Evolutionary conservation across 1,140 invertebrate genomes (phyloP).

Genomic region (Drosophila sp.): DNA sequence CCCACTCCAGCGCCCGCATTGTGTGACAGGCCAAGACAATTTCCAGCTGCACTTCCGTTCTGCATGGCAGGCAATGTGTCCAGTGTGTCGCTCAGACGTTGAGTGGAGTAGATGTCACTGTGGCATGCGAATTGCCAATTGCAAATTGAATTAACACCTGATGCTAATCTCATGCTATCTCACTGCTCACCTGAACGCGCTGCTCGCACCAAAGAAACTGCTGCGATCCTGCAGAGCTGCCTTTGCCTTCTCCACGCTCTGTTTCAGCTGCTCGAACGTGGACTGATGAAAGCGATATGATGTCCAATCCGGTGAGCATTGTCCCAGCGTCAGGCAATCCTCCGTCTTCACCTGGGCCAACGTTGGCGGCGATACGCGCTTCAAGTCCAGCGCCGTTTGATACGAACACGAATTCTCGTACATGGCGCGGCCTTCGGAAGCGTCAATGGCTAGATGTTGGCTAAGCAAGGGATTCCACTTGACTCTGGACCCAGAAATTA

Average conservation of each 20-base stretch:
- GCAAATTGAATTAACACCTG: conserved; percentile 10
- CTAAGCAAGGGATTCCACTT: conserved; percentile 79
- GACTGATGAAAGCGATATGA: conserved; percentile 91
- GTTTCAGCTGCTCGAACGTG: conserved; percentile 94
- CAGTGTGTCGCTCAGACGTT: conserved; percentile 75
- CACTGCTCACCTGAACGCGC: conserved; percentile 77
- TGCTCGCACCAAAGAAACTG: conserved; percentile 80
- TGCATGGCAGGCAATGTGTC: conserved; percentile 76
- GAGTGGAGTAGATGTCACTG: conserved; percentile 83
- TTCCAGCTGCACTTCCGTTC: conserved; percentile 65
- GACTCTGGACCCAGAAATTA: conserved; percentile 54
- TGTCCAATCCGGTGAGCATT: conserved; percentile 88
- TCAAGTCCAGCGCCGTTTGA: conserved; percentile 93
- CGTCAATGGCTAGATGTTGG: conserved; percentile 70
- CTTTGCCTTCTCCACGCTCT: conserved; percentile 95
- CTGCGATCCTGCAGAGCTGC: conserved; percentile 89
- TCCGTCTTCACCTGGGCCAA: conserved; percentile 86
- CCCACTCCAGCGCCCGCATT: conserved; percentile 61
- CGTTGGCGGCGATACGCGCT: conserved; percentile 87
- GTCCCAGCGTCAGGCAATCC: conserved; percentile 85
- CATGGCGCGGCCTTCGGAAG: conserved; percentile 86
- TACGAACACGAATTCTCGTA: conserved; percentile 96
- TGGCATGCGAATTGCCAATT: neutral
- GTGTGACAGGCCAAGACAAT: conserved; percentile 73
- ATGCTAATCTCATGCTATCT: neutral